Evolutionary conservation across 2,888 invertebrate genomes (phyloP).

Genomic region (Protodeltote pygarga): DNA sequence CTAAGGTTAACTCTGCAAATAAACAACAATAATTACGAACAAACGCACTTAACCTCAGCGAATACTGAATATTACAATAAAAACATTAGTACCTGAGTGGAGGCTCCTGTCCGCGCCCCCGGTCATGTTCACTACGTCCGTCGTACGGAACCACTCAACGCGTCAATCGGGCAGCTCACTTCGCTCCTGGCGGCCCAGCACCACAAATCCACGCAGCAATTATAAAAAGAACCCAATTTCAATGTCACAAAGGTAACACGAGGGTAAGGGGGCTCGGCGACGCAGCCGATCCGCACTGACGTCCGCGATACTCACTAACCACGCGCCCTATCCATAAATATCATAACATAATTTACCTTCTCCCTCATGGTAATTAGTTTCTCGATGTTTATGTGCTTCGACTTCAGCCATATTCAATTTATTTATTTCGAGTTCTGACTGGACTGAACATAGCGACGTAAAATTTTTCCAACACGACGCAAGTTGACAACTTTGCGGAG

Average conservation of each 20-base stretch:
- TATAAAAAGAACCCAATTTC: constrained; percentile 86
- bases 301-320: constrained; percentile 71
- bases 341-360: constrained; percentile 84
- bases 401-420: constrained; percentile 85
- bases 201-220: constrained; percentile 84
- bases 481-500: constrained; percentile 70
- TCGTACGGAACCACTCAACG: constrained; percentile 64
- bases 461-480: constrained; percentile 84
- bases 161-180: constrained; percentile 65
- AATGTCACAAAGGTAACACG: constrained; percentile 85
- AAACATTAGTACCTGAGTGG: constrained; percentile 78
- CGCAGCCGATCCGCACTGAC: constrained; percentile 64
- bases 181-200: constrained; percentile 74
- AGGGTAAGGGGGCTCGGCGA: constrained; percentile 72
- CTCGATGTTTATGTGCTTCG: constrained; percentile 83
- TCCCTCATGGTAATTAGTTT: constrained; percentile 82
- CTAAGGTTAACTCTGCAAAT: constrained; percentile 44
- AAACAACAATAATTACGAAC: constrained; percentile 51
- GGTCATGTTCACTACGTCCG: constrained; percentile 72
- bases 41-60: constrained; percentile 60
- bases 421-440: constrained; percentile 84
- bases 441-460: constrained; percentile 84
- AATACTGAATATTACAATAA: constrained; percentile 67
- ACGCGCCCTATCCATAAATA: constrained; percentile 78
- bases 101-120: constrained; percentile 78